Evolutionary conservation across 2,113 vertebrate genomes (phyloP).

Genomic region (Labrus mixtus): DNA sequence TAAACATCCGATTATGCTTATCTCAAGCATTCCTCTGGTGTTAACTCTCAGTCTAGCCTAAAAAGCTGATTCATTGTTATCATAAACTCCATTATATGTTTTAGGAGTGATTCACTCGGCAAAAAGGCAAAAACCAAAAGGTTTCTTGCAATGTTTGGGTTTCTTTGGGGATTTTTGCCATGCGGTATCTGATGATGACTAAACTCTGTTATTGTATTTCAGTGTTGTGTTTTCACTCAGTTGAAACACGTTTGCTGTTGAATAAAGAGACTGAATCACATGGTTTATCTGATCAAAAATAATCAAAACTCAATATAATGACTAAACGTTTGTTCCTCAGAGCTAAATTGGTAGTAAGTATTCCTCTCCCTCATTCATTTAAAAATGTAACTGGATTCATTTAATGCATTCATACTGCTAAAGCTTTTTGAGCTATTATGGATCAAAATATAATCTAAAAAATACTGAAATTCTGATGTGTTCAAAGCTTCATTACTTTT

Average conservation of each 20-base stretch:
- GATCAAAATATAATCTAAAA: not conserved
- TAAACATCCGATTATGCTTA: not conserved
- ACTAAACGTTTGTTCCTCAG: conserved; percentile 4
- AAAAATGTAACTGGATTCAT: not conserved
- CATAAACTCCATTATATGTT: not conserved
- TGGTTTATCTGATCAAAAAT: conserved; percentile 47
- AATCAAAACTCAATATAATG: conserved; percentile 40
- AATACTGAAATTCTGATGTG: no score
- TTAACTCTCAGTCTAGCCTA: not conserved
- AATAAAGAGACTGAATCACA: conserved; percentile 4
- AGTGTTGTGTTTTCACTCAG: not conserved
- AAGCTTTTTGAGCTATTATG: not conserved
- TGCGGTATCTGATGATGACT: conserved; percentile 20
- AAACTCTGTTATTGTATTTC: conserved; percentile 27
- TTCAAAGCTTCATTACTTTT: no score
- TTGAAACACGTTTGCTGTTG: not conserved
- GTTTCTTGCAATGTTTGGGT: not conserved
- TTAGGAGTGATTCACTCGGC: conserved; percentile 29
- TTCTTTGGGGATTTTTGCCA: not conserved
- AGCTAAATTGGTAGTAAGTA: not conserved
- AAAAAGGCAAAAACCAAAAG: not conserved
- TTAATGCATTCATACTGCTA: not conserved
- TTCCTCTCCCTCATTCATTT: not conserved
- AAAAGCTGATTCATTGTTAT: not conserved
- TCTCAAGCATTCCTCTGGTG: not conserved